A percentile compares a stretch with the other conserved stretches of the same genome.
These are phyloP conservation scores for Clanis bilineata DNA, from an alignment of 2,888 invertebrate genomes.

Conservation along the genomic window DNA sequence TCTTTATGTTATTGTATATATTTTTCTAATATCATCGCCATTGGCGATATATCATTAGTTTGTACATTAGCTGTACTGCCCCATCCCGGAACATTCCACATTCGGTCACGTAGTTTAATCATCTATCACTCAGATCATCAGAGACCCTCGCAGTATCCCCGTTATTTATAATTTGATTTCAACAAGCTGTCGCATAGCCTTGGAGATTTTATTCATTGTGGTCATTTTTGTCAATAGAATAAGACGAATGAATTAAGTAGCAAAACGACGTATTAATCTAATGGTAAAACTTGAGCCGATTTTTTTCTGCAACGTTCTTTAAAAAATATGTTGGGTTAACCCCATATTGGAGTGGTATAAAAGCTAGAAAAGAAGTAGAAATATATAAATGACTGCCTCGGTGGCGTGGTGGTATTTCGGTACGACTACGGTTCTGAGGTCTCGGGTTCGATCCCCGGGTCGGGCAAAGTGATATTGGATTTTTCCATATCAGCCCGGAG, in stretches of 20 bases:
- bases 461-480: too few species aligned
- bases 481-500: too few species aligned
- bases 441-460: too few species aligned
- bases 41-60: slow-evolving; percentile 6
- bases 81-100: slow-evolving; percentile 5
- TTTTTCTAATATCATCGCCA: neutral
- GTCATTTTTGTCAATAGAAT: neutral
- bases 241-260: neutral
- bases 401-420: too few species aligned
- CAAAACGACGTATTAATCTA: too few species aligned
- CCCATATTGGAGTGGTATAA: too few species aligned
- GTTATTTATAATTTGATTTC: slow-evolving; percentile 36
- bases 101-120: slow-evolving; percentile 34
- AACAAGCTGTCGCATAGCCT: slow-evolving; percentile 28
- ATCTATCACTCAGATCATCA: slow-evolving; percentile 42
- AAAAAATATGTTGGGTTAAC: too few species aligned
- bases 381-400: too few species aligned
- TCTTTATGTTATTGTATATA: neutral
- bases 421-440: too few species aligned
- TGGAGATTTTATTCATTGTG: neutral
- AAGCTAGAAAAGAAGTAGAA: too few species aligned
- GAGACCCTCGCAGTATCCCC: slow-evolving; percentile 27
- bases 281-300: too few species aligned
- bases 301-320: too few species aligned
- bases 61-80: neutral